A percentile compares a stretch with the other conserved stretches of the same genome.
Conservation (phyloP, 2,797 vertebrate genomes). For the Bradypodion ventrale region DNA sequence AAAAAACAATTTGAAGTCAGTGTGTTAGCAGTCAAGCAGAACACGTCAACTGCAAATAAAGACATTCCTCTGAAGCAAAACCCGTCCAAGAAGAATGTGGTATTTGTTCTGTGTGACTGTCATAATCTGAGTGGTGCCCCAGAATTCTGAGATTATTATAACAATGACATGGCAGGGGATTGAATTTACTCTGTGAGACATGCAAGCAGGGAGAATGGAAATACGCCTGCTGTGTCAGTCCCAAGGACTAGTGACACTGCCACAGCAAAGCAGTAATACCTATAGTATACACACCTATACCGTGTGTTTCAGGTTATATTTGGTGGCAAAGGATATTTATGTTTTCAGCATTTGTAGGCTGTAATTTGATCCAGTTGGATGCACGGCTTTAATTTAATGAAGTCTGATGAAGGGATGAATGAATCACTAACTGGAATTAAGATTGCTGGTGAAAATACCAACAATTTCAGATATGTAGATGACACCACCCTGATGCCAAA, state of each 20-base stretch:
- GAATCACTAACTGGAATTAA: too few species aligned
- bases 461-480: too few species aligned
- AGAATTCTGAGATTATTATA: slow-evolving; percentile 41
- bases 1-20: slow-evolving; percentile 4
- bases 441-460: too few species aligned
- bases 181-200: slow-evolving; percentile 49
- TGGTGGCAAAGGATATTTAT: background rate
- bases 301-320: background rate
- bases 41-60: slow-evolving; percentile 25
- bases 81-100: background rate
- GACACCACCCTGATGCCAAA: too few species aligned
- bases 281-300: too few species aligned
- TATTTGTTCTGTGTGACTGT: slow-evolving; percentile 26
- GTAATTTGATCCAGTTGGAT: too few species aligned
- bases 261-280: background rate
- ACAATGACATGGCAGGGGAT: slow-evolving; percentile 37
- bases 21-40: rapidly evolving
- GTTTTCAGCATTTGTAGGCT: background rate
- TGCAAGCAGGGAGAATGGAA: background rate
- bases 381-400: too few species aligned
- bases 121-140: slow-evolving; percentile 45
- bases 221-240: slow-evolving; percentile 18
- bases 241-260: background rate
- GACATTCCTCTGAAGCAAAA: background rate
- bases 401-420: too few species aligned